phyloP scores from a whole-genome alignment of 2,113 vertebrate genomes.

The Dipodomys stephensi region DNA sequence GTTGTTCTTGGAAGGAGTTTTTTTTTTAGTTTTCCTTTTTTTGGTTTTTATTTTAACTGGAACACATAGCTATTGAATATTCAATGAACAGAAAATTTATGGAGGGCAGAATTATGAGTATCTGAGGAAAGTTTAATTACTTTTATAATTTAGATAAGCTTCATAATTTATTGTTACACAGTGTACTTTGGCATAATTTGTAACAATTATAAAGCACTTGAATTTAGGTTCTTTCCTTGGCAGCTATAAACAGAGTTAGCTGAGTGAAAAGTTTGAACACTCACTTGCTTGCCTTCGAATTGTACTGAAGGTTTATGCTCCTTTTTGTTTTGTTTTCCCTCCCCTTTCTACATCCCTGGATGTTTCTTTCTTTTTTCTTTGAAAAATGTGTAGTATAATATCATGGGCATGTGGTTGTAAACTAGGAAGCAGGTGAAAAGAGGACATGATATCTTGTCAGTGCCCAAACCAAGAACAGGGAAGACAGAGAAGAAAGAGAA shows the following conservation, averaged over 20 bases:
- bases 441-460: background rate
- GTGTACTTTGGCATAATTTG: constrained; percentile 78
- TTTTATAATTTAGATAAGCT: constrained; percentile 84
- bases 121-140: constrained; percentile 84
- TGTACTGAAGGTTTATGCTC: constrained; percentile 20
- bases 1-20: constrained; percentile 58
- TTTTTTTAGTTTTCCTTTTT: background rate
- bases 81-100: constrained; percentile 81
- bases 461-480: constrained; percentile 10
- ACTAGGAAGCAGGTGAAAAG: constrained; percentile 2
- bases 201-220: constrained; percentile 75
- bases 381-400: background rate
- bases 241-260: constrained; percentile 69
- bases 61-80: constrained; percentile 78
- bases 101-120: constrained; percentile 83
- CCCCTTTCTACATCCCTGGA: constrained; percentile 20
- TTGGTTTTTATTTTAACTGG: constrained; percentile 64
- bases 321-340: background rate
- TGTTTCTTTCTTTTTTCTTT: constrained; percentile 34
- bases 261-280: constrained; percentile 74
- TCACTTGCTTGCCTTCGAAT: constrained; percentile 32
- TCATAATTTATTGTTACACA: constrained; percentile 81
- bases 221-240: constrained; percentile 78
- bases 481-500: background rate
- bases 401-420: background rate